These are phyloP conservation scores for Holacanthella duospinosa DNA, from an alignment of 2,888 invertebrate genomes.

Conservation along the genomic window DNA sequence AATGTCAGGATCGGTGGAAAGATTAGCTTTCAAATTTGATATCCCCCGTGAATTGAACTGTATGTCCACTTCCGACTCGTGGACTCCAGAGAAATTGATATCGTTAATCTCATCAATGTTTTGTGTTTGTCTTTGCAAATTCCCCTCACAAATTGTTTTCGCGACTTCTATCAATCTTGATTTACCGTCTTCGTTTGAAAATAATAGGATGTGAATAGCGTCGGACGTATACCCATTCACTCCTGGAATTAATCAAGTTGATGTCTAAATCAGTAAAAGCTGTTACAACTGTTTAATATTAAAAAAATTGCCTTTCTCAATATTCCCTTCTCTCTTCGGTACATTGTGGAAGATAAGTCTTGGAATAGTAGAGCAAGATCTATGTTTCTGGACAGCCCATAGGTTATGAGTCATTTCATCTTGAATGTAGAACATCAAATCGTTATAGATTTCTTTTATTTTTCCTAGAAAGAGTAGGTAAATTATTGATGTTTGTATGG, in stretches of 20 bases:
- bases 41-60: neutral
- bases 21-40: neutral
- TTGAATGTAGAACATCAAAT: slow-evolving; percentile 24
- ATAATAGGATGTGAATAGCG: slow-evolving; percentile 24
- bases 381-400: slow-evolving; percentile 24
- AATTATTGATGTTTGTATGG: no score
- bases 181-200: slow-evolving; percentile 31
- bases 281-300: neutral
- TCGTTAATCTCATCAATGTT: no score
- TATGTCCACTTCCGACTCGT: neutral
- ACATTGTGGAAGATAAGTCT: slow-evolving; percentile 31
- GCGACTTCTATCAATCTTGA: slow-evolving; percentile 23
- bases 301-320: neutral
- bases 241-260: no score
- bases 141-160: slow-evolving; percentile 19
- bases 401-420: slow-evolving; percentile 30
- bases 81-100: no score
- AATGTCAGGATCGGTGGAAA: neutral
- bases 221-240: no score
- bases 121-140: neutral
- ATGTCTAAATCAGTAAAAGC: slow-evolving; percentile 3
- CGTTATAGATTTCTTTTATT: slow-evolving; percentile 21
- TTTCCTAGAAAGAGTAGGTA: slow-evolving; percentile 22
- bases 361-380: slow-evolving; percentile 18
- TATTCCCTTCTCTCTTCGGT: slow-evolving; percentile 19